These are phyloP conservation scores for Physeter macrocephalus DNA, from an alignment of 2,113 vertebrate genomes.

Conservation along the genomic window DNA sequence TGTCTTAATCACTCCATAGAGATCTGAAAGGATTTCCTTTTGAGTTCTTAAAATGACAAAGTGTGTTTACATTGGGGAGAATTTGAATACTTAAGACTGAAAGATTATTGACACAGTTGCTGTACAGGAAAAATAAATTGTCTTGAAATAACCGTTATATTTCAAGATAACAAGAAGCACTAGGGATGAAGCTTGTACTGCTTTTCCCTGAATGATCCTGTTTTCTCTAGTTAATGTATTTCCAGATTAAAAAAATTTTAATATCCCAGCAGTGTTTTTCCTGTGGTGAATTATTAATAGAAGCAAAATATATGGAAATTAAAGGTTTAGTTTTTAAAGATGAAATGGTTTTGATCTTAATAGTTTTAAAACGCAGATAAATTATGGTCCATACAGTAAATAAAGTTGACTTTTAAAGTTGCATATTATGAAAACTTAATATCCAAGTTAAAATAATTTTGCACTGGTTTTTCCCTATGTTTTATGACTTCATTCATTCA, in stretches of 20 bases:
- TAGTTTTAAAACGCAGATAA: conserved; percentile 49
- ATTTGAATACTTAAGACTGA: not conserved
- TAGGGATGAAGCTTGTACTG: not conserved
- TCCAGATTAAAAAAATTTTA: not conserved
- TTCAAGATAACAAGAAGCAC: conserved; percentile 15
- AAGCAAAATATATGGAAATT: conserved; percentile 55
- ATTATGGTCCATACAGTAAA: conserved; percentile 45
- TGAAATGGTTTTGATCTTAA: conserved; percentile 60
- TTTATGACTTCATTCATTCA: not conserved
- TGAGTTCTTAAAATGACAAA: conserved; percentile 24
- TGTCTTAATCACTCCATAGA: conserved; percentile 5
- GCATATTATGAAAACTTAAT: conserved; percentile 48
- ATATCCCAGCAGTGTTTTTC: not conserved
- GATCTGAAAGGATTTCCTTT: conserved; percentile 38
- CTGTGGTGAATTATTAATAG: conserved; percentile 48
- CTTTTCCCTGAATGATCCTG: not conserved
- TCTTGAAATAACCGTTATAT: conserved; percentile 4
- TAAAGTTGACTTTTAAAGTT: conserved; percentile 47
- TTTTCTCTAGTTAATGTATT: conserved; percentile 19
- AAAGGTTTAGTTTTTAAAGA: conserved; percentile 56
- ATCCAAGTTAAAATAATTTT: conserved; percentile 62
- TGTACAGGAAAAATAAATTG: conserved; percentile 28
- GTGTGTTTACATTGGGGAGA: conserved; percentile 13
- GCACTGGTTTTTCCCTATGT: not conserved
- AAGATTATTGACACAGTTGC: conserved; percentile 37